Evolutionary conservation across 2,797 vertebrate species (phyloP), one percentile per base, ranked within the genome.

Genomic region (Fundulus diaphanus): DNA sequence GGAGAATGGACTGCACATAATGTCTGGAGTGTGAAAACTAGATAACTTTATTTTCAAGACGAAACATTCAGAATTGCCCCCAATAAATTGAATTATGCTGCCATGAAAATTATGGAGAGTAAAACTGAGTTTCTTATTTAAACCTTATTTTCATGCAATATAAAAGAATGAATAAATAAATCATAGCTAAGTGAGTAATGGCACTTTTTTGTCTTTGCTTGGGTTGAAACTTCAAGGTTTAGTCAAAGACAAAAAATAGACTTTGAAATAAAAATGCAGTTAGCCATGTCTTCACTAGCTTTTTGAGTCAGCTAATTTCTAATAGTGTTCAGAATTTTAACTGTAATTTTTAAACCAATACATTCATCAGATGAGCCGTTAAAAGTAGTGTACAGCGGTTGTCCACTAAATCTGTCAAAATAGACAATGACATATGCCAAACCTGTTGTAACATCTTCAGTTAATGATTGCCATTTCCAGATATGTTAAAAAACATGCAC

Each of bases 1-100:
- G 78, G 74, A 57, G 79, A 90, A 85, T 48, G 79, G 76, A 74
- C 71, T 68, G 61, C 57, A 67, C 67, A 12, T 83, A 84, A 81
- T 80, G 73, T 69, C 70, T 29, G 31, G 73, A 29, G 46, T 37
- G 79, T 76, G 70, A 74, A 59, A 86, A 82, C 77, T 74, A 66
- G 82, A 83, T 71, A 61, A 73, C 73, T 80, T 82, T 24, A 48
- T 56, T 72, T 54, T 63, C 66, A 70, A 52, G 65, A 77, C 44
- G 66, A 68, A 79, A 72, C 76, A 70, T 79, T 67, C 44, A 46
- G 82, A 49, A 65, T 82, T 86, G 73, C 65, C 84, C 78, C 33
- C 5, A 7, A 82, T 85, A 79, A 59, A 81, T 59, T 11, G 76
- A 81, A 68, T 59, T 56, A 79, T 72, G 24, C 59, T 68, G 15